Evolutionary conservation across 2,797 vertebrate genomes (phyloP).

Genomic region (Mionectes olivaceus): DNA sequence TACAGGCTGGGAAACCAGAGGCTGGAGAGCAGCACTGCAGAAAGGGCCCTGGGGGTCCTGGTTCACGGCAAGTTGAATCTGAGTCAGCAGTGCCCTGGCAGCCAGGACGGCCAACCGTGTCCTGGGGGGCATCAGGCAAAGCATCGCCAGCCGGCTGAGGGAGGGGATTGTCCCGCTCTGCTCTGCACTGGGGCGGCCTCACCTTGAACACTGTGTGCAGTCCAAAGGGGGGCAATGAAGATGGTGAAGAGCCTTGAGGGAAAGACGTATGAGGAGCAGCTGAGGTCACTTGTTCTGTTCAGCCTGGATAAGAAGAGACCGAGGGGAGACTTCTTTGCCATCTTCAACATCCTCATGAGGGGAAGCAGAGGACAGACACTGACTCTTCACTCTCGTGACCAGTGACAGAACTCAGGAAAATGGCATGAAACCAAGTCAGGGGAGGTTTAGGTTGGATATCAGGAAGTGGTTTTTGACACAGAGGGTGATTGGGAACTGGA

Average conservation of each 20-base stretch:
- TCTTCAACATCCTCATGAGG: background rate
- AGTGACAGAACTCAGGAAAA: background rate
- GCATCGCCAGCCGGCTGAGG: fast-evolving
- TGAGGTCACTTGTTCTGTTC: background rate
- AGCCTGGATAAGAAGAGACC: background rate
- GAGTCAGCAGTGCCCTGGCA: background rate
- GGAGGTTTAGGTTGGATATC: background rate
- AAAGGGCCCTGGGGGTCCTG: background rate
- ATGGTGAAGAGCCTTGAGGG: background rate
- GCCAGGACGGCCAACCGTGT: background rate
- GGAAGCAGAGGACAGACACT: background rate
- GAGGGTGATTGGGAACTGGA: background rate
- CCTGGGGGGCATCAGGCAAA: background rate
- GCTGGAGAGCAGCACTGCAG: background rate
- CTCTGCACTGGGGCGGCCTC: fast-evolving
- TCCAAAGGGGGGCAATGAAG: background rate
- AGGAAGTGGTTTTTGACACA: background rate
- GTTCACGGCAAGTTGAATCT: background rate
- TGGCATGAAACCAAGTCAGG: background rate
- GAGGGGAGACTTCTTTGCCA: background rate
- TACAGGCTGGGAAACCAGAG: background rate
- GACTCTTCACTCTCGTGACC: background rate
- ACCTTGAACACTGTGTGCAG: no score
- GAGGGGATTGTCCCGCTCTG: background rate
- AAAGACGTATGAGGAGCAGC: background rate